phyloP scores from a whole-genome alignment of 2,797 vertebrate species.

The Pipistrellus pipistrellus region DNA sequence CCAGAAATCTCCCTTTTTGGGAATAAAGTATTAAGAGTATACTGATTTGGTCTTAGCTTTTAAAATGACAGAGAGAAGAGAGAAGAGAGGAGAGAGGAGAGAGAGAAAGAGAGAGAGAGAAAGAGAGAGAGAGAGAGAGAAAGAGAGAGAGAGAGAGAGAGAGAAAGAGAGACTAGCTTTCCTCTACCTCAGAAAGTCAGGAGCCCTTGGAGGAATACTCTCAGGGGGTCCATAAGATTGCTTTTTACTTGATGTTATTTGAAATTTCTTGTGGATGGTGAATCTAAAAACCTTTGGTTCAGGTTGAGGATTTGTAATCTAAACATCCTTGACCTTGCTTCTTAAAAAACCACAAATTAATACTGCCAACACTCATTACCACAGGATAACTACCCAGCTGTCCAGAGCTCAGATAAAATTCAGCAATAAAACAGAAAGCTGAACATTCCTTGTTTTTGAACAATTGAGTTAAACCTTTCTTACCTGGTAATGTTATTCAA shows the following conservation, averaged over 20 bases:
- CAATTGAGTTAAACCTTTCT: conserved; percentile 4
- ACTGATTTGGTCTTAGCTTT: conserved; percentile 17
- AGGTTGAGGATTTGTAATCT: conserved; percentile 42
- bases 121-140: not conserved
- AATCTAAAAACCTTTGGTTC: conserved; percentile 25
- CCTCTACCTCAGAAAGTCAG: not conserved
- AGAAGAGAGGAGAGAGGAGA: not conserved
- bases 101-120: not conserved
- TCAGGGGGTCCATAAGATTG: not conserved
- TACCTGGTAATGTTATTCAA: not conserved
- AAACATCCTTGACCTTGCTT: conserved; percentile 56
- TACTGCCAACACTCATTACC: conserved; percentile 1
- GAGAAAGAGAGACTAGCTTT: not conserved
- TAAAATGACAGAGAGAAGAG: not conserved
- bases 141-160: not conserved
- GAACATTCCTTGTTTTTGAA: conserved; percentile 26
- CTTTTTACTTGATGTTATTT: conserved; percentile 46
- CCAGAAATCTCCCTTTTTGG: conserved; percentile 60
- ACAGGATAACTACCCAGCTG: not conserved
- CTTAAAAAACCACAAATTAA: conserved; percentile 48
- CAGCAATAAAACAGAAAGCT: conserved; percentile 48
- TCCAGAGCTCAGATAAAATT: not conserved
- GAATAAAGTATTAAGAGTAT: not conserved
- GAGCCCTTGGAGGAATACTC: not conserved
- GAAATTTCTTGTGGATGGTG: conserved; percentile 60